Conservation (phyloP, 2,797 vertebrate genomes). For the Phyllotis vaccarum region DNA sequence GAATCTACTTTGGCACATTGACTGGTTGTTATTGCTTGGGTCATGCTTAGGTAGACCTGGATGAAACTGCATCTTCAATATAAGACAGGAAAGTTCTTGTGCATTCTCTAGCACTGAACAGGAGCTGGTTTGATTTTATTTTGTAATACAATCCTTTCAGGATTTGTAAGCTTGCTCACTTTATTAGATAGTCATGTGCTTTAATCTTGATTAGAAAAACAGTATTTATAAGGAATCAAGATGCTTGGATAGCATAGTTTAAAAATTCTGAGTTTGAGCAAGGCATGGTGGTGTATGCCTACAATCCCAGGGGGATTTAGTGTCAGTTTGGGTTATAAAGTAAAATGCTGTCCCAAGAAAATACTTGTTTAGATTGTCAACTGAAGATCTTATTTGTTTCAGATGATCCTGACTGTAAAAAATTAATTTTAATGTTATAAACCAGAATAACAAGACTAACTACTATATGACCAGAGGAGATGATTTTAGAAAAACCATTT, state of each 20-base stretch:
- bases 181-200: background rate
- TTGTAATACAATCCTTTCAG: background rate
- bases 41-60: background rate
- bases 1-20: background rate
- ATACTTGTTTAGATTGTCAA: background rate
- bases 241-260: slow-evolving; percentile 22
- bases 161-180: background rate
- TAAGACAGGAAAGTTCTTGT: background rate
- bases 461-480: background rate
- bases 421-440: background rate
- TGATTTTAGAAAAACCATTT: background rate
- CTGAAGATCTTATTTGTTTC: background rate
- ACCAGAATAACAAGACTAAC: background rate
- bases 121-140: background rate
- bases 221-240: background rate
- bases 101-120: background rate
- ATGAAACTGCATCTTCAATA: background rate
- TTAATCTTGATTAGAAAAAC: background rate
- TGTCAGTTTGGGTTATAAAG: background rate
- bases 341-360: background rate
- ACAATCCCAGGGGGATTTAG: background rate
- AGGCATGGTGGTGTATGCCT: background rate
- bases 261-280: background rate
- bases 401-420: background rate
- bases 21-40: background rate